Evolutionary conservation across 2,888 invertebrate genomes (phyloP), one percentile per base, ranked within the genome.

Genomic region (Alcis repandata): DNA sequence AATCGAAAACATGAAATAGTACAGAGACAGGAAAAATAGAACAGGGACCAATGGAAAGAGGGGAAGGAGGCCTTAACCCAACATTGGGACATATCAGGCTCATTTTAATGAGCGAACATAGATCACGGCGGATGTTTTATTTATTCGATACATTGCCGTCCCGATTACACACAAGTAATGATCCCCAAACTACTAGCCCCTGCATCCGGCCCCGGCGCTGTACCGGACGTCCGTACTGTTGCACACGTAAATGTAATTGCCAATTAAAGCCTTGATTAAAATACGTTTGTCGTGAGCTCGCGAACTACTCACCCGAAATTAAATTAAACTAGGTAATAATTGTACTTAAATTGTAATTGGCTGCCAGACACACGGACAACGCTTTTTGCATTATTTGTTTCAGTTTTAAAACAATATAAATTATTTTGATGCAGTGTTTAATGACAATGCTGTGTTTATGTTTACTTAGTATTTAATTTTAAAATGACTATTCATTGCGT

Each of bases 201-300:
- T 27, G 1, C 36, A 19, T 27, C 52, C 63, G 20, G n/a, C 45
- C 46, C 58, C 36, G 38, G 45, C 32, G 38, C 32, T 9, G 15
- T n/a, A 53, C 13, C 41, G 54, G 43, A 36, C 49, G 9, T 49
- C 8, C 53, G 32, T 46, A 15, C 15, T 38, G 51, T 46, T 60
- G 53, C 48, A 53, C 68, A 62, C 67, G 65, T 65, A 62, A 61
- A 46, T 66, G 59, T 70, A 70, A 72, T 69, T 69, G 69, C 61
- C 66, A 67, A 70, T 72, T 70, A 72, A 70, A 70, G 57, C 56
- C 58, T 63, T 65, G 63, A 68, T 69, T 72, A 67, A 70, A 68
- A 67, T 64, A 53, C 68, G 54, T 66, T 69, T 67, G 43, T 58
- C 41, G 43, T 41, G 27, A 9, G 48, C 45, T 49, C 15, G 41